phyloP scores from a whole-genome alignment of 2,113 vertebrate species.

The Charina bottae region DNA sequence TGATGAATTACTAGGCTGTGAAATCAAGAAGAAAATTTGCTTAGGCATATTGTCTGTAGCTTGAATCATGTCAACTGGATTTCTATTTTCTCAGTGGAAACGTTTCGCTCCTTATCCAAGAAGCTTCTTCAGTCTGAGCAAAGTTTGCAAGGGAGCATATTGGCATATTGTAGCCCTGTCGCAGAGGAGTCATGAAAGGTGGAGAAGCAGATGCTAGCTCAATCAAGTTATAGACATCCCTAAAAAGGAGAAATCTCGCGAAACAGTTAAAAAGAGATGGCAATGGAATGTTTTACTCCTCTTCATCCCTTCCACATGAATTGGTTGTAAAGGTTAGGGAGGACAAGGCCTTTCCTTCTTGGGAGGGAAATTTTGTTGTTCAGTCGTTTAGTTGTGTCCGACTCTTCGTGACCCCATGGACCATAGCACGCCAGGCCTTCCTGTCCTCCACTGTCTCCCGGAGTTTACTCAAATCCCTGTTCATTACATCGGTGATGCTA shows the following conservation, averaged over 20 bases:
- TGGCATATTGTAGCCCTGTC: background rate
- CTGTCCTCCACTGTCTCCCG: too few relatives aligned
- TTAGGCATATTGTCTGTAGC: background rate
- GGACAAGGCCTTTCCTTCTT: background rate
- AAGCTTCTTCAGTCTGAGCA: too few relatives aligned
- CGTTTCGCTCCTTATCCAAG: too few relatives aligned
- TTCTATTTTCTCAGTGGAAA: too few relatives aligned
- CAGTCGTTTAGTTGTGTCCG: too few relatives aligned
- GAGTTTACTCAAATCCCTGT: too few relatives aligned
- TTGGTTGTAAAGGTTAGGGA: too few relatives aligned
- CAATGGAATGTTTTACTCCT: conserved; percentile 6
- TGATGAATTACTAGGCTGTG: background rate
- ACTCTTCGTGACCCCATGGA: too few relatives aligned
- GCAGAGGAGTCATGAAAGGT: background rate
- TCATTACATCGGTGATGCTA: too few relatives aligned
- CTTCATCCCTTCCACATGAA: background rate
- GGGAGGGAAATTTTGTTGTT: background rate
- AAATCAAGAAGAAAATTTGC: background rate
- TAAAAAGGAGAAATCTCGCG: background rate
- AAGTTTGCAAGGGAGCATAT: too few relatives aligned
- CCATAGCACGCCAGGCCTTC: too few relatives aligned
- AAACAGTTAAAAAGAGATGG: conserved; percentile 47
- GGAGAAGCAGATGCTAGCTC: background rate
- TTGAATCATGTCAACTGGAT: too few relatives aligned
- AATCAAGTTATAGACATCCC: background rate